Conservation (phyloP, 2,113 vertebrate species). For the Scolopax mira region DNA sequence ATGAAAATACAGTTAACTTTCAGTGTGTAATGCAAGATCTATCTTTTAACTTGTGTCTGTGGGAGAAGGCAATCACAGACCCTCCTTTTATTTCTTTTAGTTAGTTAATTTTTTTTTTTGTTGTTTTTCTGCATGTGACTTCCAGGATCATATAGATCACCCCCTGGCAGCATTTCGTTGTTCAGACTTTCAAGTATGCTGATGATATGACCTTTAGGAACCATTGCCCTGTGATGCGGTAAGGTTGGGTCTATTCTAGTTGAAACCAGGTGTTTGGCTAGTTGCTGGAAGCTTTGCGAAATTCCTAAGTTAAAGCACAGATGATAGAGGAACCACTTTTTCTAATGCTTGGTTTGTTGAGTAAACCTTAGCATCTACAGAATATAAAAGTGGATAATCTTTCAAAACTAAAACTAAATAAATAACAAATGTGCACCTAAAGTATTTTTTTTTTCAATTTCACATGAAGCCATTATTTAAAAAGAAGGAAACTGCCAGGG, state of each 20-base stretch:
- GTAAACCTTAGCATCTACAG: not conserved
- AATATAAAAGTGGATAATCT: not conserved
- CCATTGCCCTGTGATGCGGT: not conserved
- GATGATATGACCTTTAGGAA: not conserved
- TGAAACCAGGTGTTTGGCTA: not conserved
- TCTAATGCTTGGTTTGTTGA: not conserved
- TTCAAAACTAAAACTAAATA: not conserved
- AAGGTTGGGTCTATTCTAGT: not conserved
- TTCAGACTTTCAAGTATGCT: not conserved
- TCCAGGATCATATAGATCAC: not conserved
- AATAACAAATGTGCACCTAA: not conserved
- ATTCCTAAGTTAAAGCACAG: not conserved
- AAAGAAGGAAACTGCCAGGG: not conserved
- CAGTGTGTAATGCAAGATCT: not conserved
- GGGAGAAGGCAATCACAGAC: not conserved
- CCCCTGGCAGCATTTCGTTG: not conserved
- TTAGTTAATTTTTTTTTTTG: not conserved
- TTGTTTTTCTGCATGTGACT: not conserved
- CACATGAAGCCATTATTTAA: not conserved
- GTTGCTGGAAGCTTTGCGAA: not conserved
- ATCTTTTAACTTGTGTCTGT: not conserved
- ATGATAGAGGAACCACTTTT: not conserved
- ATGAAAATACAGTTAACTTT: not conserved
- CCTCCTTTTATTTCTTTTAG: not conserved
- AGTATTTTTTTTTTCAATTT: not conserved